Base-by-base conservation (phyloP, 2,797 vertebrate genomes). In the Merluccius polli region DNA sequence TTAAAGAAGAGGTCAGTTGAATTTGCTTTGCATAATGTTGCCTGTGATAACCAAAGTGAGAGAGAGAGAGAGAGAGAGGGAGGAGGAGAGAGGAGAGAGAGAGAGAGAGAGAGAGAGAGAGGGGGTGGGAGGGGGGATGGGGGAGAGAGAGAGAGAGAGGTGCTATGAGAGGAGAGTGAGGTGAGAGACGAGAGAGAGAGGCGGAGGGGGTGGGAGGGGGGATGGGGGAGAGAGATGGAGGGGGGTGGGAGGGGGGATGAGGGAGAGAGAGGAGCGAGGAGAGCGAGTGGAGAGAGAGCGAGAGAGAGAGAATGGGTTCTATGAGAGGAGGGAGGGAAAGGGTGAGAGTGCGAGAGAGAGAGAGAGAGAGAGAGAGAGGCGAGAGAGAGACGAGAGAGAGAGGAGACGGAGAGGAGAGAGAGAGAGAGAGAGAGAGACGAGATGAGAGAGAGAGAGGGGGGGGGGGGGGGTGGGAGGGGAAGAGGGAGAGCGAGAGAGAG, bases 251-350 rank as follows among this genome's bases (percentile, higher is more conserved):
- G 52, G 12, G 52, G 27, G 52, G 27, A n/a, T 24, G n/a, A 63
- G 41, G 27, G n/a, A 63, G 52, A 88, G 87, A 87, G 31, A 81
- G n/a, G n/a, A n/a, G n/a, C n/a, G n/a, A n/a, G n/a, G n/a, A n/a
- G n/a, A n/a, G n/a, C n/a, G n/a, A n/a, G n/a, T n/a, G n/a, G 68
- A 73, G 89, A 89, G 79, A 81, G 59, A 63, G 80, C 79, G 76
- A 77, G 76, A 21, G 77, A 80, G 9, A 18, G 68, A 33, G 18
- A 79, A 79, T 48, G 24, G 38, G 71, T n/a, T n/a, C n/a, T n/a
- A n/a, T n/a, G n/a, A n/a, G n/a, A n/a, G n/a, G 38, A 3, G 32
- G 7, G 32, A 33, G 38, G 16, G 38, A 41, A 3, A 41, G 12
- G 16, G 38, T 3, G 38, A 41, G 12, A 41, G 32, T 33, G 32